phyloP scores from a whole-genome alignment of 2,797 vertebrate genomes.

The Adelosebastes latens region DNA sequence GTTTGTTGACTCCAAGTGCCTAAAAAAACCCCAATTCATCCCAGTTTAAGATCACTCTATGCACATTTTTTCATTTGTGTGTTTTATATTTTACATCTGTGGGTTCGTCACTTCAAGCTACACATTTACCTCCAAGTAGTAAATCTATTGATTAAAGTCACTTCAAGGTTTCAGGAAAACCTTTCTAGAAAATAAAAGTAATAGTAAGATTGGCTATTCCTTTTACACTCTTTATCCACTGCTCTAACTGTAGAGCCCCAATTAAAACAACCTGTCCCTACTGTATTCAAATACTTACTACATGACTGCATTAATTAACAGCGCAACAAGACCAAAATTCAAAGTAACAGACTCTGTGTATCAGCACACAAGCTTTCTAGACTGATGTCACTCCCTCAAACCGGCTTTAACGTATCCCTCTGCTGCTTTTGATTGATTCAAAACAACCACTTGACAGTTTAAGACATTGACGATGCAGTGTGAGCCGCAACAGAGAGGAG shows the following conservation, averaged over 20 bases:
- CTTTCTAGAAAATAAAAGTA: background rate
- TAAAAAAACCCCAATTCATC: no score
- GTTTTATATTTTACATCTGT: background rate
- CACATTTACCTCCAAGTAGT: background rate
- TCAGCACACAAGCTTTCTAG: background rate
- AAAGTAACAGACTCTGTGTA: background rate
- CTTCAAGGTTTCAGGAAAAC: background rate
- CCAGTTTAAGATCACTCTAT: no score
- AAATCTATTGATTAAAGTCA: background rate
- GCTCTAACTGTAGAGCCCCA: background rate
- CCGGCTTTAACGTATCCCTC: background rate
- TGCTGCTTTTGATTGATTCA: background rate
- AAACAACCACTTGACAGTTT: background rate
- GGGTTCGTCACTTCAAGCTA: background rate
- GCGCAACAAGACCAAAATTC: background rate
- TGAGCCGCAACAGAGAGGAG: background rate
- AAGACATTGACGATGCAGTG: background rate
- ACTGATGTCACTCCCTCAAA: background rate
- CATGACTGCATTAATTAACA: background rate
- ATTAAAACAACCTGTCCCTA: background rate
- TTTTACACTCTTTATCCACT: background rate
- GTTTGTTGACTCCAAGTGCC: no score
- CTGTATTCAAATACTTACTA: background rate
- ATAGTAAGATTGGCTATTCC: background rate
- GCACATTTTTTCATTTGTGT: no score